phyloP scores from a whole-genome alignment of 2,797 vertebrate species.

The Coregonus suidteri region DNA sequence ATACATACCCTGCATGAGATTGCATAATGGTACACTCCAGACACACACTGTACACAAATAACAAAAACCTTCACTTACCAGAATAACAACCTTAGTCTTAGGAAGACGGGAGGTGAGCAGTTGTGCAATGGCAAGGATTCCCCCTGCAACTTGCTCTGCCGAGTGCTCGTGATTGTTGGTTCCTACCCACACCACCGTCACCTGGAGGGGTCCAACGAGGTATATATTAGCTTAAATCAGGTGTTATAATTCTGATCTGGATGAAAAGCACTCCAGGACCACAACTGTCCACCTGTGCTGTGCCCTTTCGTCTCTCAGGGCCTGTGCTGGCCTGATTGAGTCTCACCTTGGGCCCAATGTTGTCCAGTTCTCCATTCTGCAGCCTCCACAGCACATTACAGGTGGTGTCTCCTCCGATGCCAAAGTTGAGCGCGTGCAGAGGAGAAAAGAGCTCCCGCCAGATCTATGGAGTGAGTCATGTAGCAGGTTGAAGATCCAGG shows the following conservation, averaged over 20 bases:
- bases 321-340: neutral
- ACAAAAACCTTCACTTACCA: constrained; percentile 79
- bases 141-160: constrained; percentile 92
- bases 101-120: constrained; percentile 86
- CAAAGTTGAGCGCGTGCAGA: constrained; percentile 96
- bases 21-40: neutral
- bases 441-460: constrained; percentile 97
- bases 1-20: neutral
- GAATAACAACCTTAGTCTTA: constrained; percentile 90
- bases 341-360: constrained; percentile 93
- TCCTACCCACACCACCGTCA: constrained; percentile 95
- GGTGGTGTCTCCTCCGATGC: constrained; percentile 93
- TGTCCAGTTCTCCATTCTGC: constrained; percentile 95
- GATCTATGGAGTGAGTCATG: constrained; percentile 74
- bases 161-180: constrained; percentile 95
- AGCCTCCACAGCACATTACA: constrained; percentile 95
- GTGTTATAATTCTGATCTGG: neutral
- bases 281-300: neutral
- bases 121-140: constrained; percentile 86
- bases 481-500: neutral
- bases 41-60: neutral
- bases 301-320: neutral
- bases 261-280: neutral
- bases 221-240: neutral
- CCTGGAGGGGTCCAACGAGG: constrained; percentile 69